These are phyloP conservation scores for Homarus americanus DNA, from an alignment of 1,140 invertebrate genomes.

Conservation along the genomic window DNA sequence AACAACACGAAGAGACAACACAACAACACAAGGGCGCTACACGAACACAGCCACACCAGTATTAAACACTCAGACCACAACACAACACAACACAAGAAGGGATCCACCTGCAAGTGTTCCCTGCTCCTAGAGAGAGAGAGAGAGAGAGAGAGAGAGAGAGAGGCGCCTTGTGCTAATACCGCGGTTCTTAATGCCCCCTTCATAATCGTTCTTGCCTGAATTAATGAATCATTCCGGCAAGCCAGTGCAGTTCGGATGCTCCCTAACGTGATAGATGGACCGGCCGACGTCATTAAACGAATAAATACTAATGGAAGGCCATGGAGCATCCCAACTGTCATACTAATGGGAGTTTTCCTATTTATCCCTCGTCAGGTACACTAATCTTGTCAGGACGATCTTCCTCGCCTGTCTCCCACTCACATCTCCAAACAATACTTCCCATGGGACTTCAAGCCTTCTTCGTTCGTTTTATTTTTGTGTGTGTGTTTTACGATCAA, in stretches of 20 bases:
- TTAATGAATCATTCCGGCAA: slow-evolving; percentile 21
- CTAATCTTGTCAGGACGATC: slow-evolving; percentile 8
- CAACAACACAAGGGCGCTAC: no score
- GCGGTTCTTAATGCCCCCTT: not conserved
- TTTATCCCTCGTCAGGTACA: not conserved
- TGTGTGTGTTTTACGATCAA: not conserved
- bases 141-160: no score
- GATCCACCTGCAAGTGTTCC: no score
- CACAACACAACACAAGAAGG: no score
- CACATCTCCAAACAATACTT: not conserved
- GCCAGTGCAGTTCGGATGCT: slow-evolving; percentile 1
- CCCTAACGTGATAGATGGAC: slow-evolving; percentile 13
- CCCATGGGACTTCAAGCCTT: not conserved
- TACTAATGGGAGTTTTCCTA: not conserved
- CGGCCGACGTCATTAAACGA: not conserved
- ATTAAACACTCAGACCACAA: no score
- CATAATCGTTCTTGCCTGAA: slow-evolving; percentile 23
- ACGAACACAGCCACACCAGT: no score
- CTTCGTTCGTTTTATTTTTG: not conserved
- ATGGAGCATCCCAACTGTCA: not conserved
- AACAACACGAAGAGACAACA: no score
- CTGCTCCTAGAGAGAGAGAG: no score
- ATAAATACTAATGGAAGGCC: slow-evolving; percentile 19
- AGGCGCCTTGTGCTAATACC: slow-evolving; percentile 6
- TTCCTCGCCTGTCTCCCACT: not conserved